Percentiles rank a stretch among this genome's conserved stretches.
These are phyloP conservation scores for Eriosoma lanigerum DNA, from an alignment of 1,140 invertebrate species.

Conservation along the genomic window DNA sequence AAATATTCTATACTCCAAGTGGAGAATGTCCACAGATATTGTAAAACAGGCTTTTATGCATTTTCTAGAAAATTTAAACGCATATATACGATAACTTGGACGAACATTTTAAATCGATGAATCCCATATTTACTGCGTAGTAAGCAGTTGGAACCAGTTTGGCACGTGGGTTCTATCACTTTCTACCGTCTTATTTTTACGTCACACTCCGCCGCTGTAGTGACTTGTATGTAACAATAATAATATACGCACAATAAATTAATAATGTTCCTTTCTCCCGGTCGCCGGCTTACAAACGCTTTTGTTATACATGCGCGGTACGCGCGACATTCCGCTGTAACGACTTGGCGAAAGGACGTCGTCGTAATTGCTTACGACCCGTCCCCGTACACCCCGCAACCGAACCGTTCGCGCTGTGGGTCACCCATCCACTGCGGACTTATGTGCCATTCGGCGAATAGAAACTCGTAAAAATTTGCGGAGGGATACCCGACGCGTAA, in stretches of 20 bases:
- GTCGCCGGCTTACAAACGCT: too few species aligned
- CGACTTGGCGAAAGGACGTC: constrained; percentile 27
- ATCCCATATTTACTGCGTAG: background rate
- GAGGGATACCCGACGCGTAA: too few species aligned
- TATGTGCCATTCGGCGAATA: background rate
- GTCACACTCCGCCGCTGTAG: background rate
- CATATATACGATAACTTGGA: background rate
- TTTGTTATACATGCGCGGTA: background rate
- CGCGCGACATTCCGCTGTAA: constrained; percentile 18
- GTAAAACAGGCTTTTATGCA: background rate
- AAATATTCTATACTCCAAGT: too few species aligned
- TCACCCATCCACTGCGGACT: too few species aligned
- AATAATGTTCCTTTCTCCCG: constrained; percentile 38
- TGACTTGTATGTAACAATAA: constrained; percentile 2
- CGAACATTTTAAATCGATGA: too few species aligned
- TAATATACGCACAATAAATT: constrained; percentile 21
- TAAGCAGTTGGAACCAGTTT: constrained; percentile 9
- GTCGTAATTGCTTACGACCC: background rate
- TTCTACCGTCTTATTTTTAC: constrained; percentile 36
- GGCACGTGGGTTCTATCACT: background rate
- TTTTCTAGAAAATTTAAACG: too few species aligned
- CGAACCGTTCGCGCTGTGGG: too few species aligned
- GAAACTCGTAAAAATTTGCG: background rate
- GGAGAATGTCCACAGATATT: background rate
- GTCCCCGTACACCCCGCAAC: background rate